phyloP scores from a whole-genome alignment of 2,888 invertebrate genomes.

The Octodonta nipae region DNA sequence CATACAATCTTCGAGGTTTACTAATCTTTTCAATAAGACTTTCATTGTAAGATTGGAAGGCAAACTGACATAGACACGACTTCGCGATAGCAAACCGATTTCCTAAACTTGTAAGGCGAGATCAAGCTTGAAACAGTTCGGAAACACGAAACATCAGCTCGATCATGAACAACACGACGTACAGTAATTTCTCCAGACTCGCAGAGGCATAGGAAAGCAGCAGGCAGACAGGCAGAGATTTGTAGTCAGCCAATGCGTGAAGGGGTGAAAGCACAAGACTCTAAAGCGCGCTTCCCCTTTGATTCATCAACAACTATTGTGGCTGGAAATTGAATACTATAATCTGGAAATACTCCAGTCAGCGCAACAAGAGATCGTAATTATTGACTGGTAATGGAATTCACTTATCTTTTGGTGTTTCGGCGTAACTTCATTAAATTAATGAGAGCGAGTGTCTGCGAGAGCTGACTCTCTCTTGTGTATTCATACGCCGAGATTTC shows the following conservation, averaged over 20 bases:
- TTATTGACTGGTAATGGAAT: conserved; percentile 30
- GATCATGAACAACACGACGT: conserved; percentile 2
- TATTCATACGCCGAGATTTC: no score
- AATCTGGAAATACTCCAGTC: conserved; percentile 29
- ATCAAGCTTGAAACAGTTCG: conserved; percentile 5
- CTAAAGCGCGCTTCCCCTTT: conserved; percentile 24
- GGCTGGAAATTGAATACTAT: conserved; percentile 31
- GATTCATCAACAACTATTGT: conserved; percentile 33
- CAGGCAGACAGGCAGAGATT: no score
- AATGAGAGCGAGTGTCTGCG: conserved; percentile 11
- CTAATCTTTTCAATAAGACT: no score
- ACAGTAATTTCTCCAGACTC: conserved; percentile 4
- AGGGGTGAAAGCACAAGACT: conserved; percentile 14
- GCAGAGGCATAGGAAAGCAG: conserved; percentile 4
- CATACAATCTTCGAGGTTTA: no score
- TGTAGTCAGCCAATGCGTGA: conserved; percentile 24
- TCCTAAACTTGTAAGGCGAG: conserved; percentile 2
- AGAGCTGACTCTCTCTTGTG: no score
- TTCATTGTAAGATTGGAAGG: no score
- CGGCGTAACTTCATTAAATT: conserved; percentile 13
- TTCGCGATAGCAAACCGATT: background rate
- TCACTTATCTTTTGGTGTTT: conserved; percentile 20
- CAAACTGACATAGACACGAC: no score
- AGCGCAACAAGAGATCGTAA: conserved; percentile 29
- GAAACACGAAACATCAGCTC: conserved; percentile 4